phyloP scores from a whole-genome alignment of 2,113 vertebrate species.

The Tetrax tetrax region DNA sequence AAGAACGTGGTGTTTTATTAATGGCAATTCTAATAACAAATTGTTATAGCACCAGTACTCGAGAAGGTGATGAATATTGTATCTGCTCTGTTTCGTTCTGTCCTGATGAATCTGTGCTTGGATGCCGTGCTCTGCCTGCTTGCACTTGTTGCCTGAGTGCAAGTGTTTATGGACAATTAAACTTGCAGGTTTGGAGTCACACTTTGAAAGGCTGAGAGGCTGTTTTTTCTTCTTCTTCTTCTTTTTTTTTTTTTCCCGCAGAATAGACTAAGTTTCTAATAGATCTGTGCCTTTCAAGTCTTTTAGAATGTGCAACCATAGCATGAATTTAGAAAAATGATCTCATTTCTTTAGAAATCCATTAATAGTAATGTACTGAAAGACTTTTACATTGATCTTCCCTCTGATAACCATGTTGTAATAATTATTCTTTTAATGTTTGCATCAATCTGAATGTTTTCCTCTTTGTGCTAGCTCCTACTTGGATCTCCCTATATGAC shows the following conservation, averaged over 20 bases:
- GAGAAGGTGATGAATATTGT: constrained; percentile 1
- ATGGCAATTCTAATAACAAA: background rate
- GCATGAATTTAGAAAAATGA: constrained; percentile 49
- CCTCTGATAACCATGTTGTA: constrained; percentile 42
- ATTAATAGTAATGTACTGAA: constrained; percentile 55
- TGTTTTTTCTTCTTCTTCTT: background rate
- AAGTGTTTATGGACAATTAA: constrained; percentile 32
- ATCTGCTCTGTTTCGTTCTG: constrained; percentile 2
- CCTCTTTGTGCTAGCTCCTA: constrained; percentile 45
- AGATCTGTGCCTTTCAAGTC: constrained; percentile 15
- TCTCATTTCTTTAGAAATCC: constrained; percentile 35
- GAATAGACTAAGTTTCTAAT: background rate
- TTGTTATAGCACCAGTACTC: background rate
- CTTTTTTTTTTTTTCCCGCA: background rate
- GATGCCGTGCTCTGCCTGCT: background rate
- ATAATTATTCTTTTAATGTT: constrained; percentile 70
- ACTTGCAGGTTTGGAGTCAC: constrained; percentile 9
- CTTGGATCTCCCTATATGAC: constrained; percentile 63
- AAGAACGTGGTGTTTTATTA: background rate
- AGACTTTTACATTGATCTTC: constrained; percentile 36
- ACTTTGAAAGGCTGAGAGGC: background rate
- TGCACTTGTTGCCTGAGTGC: background rate
- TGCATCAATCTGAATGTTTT: constrained; percentile 72
- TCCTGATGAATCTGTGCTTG: background rate
- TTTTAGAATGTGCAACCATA: constrained; percentile 8